phyloP scores from a whole-genome alignment of 2,888 invertebrate genomes.

The Campaea margaritaria region DNA sequence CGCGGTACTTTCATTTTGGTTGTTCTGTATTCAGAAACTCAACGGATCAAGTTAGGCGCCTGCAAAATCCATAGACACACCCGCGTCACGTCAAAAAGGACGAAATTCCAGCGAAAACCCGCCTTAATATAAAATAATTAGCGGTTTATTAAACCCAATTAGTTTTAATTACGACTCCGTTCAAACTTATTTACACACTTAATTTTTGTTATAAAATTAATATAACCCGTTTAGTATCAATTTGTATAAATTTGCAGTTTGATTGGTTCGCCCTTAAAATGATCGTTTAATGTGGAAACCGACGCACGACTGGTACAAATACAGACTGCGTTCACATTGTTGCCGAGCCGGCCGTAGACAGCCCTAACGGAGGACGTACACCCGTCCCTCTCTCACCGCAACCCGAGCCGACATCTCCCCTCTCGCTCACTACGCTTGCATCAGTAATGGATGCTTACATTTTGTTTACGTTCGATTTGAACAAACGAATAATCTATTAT shows the following conservation, averaged over 20 bases:
- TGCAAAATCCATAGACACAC: constrained; percentile 54
- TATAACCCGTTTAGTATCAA: constrained; percentile 85
- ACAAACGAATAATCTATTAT: constrained; percentile 86
- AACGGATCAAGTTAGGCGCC: constrained; percentile 7
- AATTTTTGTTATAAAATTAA: constrained; percentile 86
- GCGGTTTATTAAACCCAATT: constrained; percentile 81
- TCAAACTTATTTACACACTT: constrained; percentile 85
- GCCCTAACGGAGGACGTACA: constrained; percentile 48
- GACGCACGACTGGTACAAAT: constrained; percentile 81
- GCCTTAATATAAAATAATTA: constrained; percentile 82
- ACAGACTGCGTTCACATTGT: constrained; percentile 68
- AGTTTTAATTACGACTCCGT: constrained; percentile 82
- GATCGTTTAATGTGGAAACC: constrained; percentile 84
- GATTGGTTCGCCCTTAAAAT: constrained; percentile 84
- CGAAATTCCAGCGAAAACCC: constrained; percentile 72
- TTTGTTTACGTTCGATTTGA: constrained; percentile 84
- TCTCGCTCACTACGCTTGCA: constrained; percentile 59
- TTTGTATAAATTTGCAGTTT: constrained; percentile 85
- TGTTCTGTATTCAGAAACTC: constrained; percentile 4
- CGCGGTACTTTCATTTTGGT: constrained; percentile 25
- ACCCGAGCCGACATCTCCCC: constrained; percentile 40
- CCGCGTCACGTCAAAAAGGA: constrained; percentile 66
- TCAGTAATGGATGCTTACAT: constrained; percentile 82
- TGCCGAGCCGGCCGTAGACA: constrained; percentile 37
- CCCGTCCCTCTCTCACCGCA: constrained; percentile 58